Evolutionary conservation across 2,113 vertebrate genomes (phyloP).

Genomic region (Anas platyrhynchos): DNA sequence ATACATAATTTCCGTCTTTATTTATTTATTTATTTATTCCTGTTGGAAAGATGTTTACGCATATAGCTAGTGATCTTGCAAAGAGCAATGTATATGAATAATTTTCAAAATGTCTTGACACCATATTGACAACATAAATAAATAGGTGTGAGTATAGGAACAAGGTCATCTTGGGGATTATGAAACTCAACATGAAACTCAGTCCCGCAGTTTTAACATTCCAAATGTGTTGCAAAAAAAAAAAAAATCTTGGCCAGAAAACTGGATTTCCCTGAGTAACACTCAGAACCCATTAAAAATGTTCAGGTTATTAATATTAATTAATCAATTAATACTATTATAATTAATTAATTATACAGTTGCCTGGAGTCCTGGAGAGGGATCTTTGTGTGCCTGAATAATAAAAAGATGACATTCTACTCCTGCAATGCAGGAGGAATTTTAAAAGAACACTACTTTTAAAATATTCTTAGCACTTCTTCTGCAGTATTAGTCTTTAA

Average conservation of each 20-base stretch:
- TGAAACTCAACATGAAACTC: neutral
- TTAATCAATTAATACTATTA: slow-evolving; percentile 54
- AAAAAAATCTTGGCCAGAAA: neutral
- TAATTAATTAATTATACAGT: slow-evolving; percentile 62
- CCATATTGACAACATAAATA: neutral
- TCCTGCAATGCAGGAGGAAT: neutral
- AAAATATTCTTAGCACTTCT: neutral
- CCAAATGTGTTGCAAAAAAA: neutral
- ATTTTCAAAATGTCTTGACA: neutral
- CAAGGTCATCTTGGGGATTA: neutral
- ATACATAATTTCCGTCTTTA: neutral
- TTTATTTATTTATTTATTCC: neutral
- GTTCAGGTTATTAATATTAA: slow-evolving; percentile 62
- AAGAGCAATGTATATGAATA: neutral
- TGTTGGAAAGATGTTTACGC: neutral
- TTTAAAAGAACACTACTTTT: neutral
- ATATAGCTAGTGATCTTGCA: neutral
- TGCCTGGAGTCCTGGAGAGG: slow-evolving; percentile 45
- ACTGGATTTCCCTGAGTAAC: slow-evolving; percentile 16
- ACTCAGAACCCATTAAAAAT: neutral
- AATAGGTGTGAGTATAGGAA: neutral
- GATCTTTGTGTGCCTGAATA: slow-evolving; percentile 20
- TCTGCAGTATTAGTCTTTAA: neutral
- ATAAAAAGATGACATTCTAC: slow-evolving; percentile 18
- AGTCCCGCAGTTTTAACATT: neutral